phyloP scores from a whole-genome alignment of 2,797 vertebrate genomes.

The Sphenopsis melanotis region DNA sequence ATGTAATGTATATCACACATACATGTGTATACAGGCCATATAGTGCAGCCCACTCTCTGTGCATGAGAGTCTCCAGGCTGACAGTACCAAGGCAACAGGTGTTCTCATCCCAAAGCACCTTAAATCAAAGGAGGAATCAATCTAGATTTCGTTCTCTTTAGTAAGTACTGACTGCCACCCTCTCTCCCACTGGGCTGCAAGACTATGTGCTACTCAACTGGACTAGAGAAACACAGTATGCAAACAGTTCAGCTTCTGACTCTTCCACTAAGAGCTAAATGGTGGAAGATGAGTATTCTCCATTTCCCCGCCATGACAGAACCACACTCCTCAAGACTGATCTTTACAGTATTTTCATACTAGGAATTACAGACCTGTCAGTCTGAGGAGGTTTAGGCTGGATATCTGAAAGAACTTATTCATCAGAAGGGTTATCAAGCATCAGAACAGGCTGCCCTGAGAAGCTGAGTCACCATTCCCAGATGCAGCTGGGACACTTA shows the following conservation, averaged over 20 bases:
- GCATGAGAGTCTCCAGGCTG: neutral
- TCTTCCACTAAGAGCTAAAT: neutral
- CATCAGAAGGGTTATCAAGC: neutral
- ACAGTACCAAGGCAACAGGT: neutral
- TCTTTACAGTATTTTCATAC: neutral
- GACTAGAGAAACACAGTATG: neutral
- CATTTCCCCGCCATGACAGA: neutral
- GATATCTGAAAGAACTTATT: neutral
- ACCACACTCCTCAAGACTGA: neutral
- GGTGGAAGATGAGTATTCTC: neutral
- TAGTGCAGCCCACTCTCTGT: rapidly evolving
- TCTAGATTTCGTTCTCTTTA: neutral
- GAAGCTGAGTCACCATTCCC: neutral
- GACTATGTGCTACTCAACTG: neutral
- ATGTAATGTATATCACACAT: neutral
- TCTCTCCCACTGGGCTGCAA: neutral
- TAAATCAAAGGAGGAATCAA: neutral
- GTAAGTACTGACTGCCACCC: neutral
- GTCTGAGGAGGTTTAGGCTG: neutral
- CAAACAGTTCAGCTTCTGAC: neutral
- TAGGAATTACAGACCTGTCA: neutral
- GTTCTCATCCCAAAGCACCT: neutral
- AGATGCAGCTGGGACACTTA: rapidly evolving
- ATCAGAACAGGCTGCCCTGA: neutral
- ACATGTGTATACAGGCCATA: neutral